Base-by-base conservation (phyloP, 2,113 vertebrate genomes). In the Cisticola juncidis region DNA sequence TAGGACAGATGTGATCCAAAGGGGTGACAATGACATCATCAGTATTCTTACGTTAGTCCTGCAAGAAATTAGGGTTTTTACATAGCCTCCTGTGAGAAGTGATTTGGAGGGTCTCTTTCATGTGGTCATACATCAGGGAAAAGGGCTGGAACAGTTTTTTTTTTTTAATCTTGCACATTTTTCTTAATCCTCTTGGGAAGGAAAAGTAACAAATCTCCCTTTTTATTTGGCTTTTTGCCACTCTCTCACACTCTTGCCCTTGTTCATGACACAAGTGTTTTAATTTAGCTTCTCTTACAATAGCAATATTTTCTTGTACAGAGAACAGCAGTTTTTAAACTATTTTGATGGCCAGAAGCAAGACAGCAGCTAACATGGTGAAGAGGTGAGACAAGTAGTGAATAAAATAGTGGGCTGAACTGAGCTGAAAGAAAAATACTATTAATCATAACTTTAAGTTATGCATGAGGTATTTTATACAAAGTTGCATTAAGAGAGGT, bases 251-350 rank as follows among this genome's bases (percentile, higher is more conserved):
- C 54, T 78, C 54, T 54, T 93, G 90, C 81, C 85, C 80, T 83
- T 45, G 64, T 68, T 90, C 88, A 12, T 74, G 53, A 68, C 86
- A 64, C 18, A 56, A 92, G 76, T 40, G 45, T 84, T 96, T 88
- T 93, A 92, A 92, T 90, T 94, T 83, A 88, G 79, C 64, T 93
- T 88, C 64, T 86, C 48, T 94, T 90, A 91, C 85, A 95, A 86
- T 74, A 78, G 82, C 68, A 80, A 60, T 83, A 56, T 83, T 94
- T 96, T 87, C 72, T 81, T 81, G 19, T 86, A 64, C 60, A 81
- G 92, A 86, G 80, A 93, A 56, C 56, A 86, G 72, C 64, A 79
- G 61, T 95, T 90, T 90, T 94, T 64, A 86, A 84, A 48, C 58
- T 73, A 58, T 88, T 86, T 71, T 3, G 35, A 92, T 83, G 56